Evolutionary conservation across 2,113 vertebrate species (phyloP).

Genomic region (Plectropomus leopardus): DNA sequence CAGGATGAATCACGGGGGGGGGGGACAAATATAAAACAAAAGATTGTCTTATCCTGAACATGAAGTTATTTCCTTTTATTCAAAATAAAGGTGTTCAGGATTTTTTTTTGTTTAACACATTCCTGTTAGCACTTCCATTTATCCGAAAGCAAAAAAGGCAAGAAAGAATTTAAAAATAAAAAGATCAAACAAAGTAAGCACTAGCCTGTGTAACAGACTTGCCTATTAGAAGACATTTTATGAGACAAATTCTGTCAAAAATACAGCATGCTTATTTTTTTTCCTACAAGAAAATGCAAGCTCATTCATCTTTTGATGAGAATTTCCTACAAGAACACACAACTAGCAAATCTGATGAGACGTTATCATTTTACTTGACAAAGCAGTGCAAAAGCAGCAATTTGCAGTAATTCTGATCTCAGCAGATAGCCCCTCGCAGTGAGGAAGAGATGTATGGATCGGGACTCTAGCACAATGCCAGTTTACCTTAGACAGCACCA

Average conservation of each 20-base stretch:
- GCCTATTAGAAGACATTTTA: constrained; percentile 54
- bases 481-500: constrained; percentile 68
- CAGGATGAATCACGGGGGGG: constrained; percentile 28
- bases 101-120: constrained; percentile 51
- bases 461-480: constrained; percentile 41
- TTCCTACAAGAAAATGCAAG: constrained; percentile 2
- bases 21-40: constrained; percentile 54
- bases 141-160: constrained; percentile 55
- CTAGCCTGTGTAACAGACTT: constrained; percentile 18
- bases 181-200: constrained; percentile 55
- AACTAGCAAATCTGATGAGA: constrained; percentile 40
- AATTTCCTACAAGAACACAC: constrained; percentile 50
- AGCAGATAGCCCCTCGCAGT: constrained; percentile 41
- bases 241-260: constrained; percentile 53
- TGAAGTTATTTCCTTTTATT: constrained; percentile 33
- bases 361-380: constrained; percentile 50
- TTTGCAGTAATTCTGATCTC: constrained; percentile 49
- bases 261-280: constrained; percentile 23
- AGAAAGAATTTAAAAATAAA: constrained; percentile 28
- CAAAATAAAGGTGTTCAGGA: constrained; percentile 56
- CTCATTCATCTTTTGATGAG: constrained; percentile 40
- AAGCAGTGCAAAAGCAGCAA: constrained; percentile 38
- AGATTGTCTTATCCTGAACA: constrained; percentile 1
- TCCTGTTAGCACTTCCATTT: constrained; percentile 54
- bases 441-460: constrained; percentile 40